These are phyloP conservation scores for Chloebia gouldiae DNA, from an alignment of 2,113 vertebrate genomes.

Conservation along the genomic window DNA sequence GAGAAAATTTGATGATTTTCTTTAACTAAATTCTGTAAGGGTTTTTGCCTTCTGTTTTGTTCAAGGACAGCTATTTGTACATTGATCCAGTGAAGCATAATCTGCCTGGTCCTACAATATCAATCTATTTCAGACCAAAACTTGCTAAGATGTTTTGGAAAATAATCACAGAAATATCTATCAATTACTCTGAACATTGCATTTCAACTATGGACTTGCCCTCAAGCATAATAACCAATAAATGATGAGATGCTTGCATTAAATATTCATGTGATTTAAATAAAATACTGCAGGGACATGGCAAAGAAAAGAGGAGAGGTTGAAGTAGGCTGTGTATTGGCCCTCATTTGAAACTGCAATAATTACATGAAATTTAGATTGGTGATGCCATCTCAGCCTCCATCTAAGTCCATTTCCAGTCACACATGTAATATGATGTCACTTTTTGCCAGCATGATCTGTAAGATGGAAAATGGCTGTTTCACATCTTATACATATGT, in stretches of 20 bases:
- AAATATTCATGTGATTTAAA: slow-evolving; percentile 3
- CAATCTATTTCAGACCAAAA: neutral
- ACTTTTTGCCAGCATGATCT: neutral
- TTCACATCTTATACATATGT: neutral
- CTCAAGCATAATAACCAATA: neutral
- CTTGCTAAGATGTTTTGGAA: neutral
- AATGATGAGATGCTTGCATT: neutral
- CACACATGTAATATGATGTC: neutral
- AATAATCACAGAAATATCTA: neutral
- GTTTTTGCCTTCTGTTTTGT: neutral
- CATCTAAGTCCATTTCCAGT: neutral
- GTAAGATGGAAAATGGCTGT: neutral
- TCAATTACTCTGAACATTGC: neutral
- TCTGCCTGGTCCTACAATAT: neutral
- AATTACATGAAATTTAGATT: neutral
- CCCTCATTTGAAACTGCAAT: neutral
- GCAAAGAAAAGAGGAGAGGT: neutral
- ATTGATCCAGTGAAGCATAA: neutral
- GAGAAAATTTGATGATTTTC: neutral
- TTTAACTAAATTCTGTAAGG: neutral
- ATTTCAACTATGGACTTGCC: neutral
- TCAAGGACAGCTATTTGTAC: neutral
- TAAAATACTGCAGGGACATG: neutral
- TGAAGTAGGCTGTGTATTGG: neutral
- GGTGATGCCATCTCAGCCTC: neutral